Evolutionary conservation across 2,113 vertebrate species (phyloP), one percentile per base, ranked within the genome.

Genomic region (Pangasianodon hypophthalmus): DNA sequence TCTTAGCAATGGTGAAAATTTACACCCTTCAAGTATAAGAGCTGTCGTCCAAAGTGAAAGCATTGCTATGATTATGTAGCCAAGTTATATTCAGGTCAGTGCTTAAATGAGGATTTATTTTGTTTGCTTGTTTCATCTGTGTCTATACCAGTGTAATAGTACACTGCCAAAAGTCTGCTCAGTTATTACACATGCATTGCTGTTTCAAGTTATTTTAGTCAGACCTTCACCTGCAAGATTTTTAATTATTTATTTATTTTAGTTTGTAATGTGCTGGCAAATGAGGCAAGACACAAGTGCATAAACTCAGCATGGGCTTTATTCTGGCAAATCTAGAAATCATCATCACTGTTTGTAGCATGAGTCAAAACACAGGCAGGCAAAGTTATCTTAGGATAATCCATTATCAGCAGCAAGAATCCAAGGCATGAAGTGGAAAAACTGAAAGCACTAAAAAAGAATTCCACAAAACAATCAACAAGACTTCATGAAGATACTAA

Each of bases 1-100:
- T 88, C 58, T 64, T 88, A 88, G 56, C 87, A 32, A 6, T 67
- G 56, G 44, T 88, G 87, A 62, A 88, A 82, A 81, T 81, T 16
- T 82, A 88, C 77, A 82, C 84, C 77, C 10, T 81, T 56, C 37
- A 87, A n/a, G 11, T 41, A 4, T 60, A 79, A 79, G 32, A 67
- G 77, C 58, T 69, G 58, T 32, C 6, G 14, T 81, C 37, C 60
- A 83, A 54, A 67, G 4, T 71, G 60, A 91, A 84, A 64, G 37
- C 24, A n/a, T 75, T 62, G 77, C 56, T 82, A 52, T 75, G 81
- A 58, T 88, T 75, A 69, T 58, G 16, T 44, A 73, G 21, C 13
- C 44, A 62, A 80, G 56, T 80, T 62, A 48, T 67, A 83, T 88
- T 69, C 81, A 83, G 79, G 87, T 82, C 62, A 56, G 62, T 14